Conservation (phyloP, 2,797 vertebrate species). For the Balearica regulorum region DNA sequence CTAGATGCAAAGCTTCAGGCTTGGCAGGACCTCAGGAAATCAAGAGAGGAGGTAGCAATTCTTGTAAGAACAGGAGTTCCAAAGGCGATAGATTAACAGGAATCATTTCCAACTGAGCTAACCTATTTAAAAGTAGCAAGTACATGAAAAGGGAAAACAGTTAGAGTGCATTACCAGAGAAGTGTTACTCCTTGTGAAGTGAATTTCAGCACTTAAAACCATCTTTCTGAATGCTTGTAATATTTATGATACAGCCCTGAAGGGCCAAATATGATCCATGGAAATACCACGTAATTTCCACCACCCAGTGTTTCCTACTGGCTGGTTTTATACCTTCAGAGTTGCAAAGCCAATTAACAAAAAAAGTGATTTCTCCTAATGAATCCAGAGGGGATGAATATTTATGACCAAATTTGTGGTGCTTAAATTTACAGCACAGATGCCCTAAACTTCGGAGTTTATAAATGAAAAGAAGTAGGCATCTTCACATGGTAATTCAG, state of each 20-base stretch:
- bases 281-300: not conserved
- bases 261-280: not conserved
- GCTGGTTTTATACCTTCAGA: not conserved
- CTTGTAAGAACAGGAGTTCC: slow-evolving; percentile 1
- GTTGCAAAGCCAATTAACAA: not conserved
- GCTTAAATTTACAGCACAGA: not conserved
- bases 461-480: not conserved
- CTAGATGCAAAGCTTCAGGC: slow-evolving; percentile 34
- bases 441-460: not conserved
- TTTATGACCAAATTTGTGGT: not conserved
- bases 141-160: not conserved
- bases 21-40: slow-evolving; percentile 54
- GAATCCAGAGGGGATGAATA: not conserved
- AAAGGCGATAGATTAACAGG: not conserved
- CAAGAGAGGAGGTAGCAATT: slow-evolving; percentile 45
- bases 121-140: slow-evolving; percentile 13
- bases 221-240: slow-evolving; percentile 20
- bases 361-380: not conserved
- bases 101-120: slow-evolving; percentile 1
- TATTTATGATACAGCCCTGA: not conserved
- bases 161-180: slow-evolving; percentile 14
- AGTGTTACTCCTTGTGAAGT: slow-evolving; percentile 28
- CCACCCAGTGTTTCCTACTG: not conserved
- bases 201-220: slow-evolving; percentile 19
- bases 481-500: not conserved